Base-by-base conservation (phyloP, 2,113 vertebrate genomes). In the Atherinomorus stipes region DNA sequence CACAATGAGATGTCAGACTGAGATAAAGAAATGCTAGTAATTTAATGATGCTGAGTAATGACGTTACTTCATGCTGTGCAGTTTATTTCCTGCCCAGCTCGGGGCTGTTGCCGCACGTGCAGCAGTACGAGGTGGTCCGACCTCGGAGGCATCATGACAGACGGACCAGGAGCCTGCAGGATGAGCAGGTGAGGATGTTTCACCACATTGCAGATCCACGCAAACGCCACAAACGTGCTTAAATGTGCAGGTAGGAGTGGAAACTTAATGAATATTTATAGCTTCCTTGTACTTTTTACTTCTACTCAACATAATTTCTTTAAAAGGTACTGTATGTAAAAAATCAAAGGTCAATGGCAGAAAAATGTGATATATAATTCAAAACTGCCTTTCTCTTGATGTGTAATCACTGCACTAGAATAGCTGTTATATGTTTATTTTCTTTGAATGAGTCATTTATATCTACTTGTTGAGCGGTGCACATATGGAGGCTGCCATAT, bases 111-210 rank as follows among this genome's bases (percentile, higher is more conserved):
- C 66, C 91, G 16, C 91, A 93, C 0, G 92, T 94, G 1, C 28
- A 93, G 58, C 61, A 50, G 1, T 97, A 95, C 0, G 89, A 95
- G 74, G 86, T 80, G 1, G 89, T 96, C 63, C 84, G 31, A 40
- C 96, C 95, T 0, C 87, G 1, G 37, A 88, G 91, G 73, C 71
- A 95, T 49, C 72, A 12, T 0, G 37, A 50, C 19, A 83, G 92
- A 16, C 52, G 45, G 0, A 93, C 72, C 56, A 90, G 95, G 71
- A 93, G 92, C 12, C 61, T 94, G 40, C 40, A 7, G 37, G 57
- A 88, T n/a, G 2, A 64, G 23, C 84, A 90, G 93, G 94, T 94
- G 59, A 76, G 1, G 0, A 0, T 0, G 11, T 16, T 52, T 38
- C 25, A 70, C n/a, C 74, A n/a, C n/a, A n/a, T n/a, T n/a, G n/a